A percentile compares a stretch with the other conserved stretches of the same genome.
Evolutionary conservation across 2,113 vertebrate genomes (phyloP).

Genomic region (Desmodus rotundus): DNA sequence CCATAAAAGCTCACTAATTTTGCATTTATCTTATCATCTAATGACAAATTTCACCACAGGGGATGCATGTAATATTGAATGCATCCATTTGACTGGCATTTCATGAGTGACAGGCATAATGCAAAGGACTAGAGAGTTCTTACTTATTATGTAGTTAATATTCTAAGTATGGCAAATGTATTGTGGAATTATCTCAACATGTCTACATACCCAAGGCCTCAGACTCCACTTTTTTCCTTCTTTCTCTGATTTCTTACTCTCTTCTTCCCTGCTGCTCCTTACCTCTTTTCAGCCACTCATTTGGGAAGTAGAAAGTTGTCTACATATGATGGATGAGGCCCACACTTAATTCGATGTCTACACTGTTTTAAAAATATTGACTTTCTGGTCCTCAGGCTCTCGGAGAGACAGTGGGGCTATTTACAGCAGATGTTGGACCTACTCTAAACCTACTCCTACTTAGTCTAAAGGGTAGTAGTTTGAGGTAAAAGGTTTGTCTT

Average conservation of each 20-base stretch:
- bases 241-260: not conserved
- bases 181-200: not conserved
- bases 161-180: not conserved
- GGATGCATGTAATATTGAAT: not conserved
- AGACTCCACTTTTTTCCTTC: not conserved
- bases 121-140: not conserved
- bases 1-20: not conserved
- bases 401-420: constrained; percentile 43
- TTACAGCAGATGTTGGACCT: constrained; percentile 13
- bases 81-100: not conserved
- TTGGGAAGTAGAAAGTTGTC: constrained; percentile 31
- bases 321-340: constrained; percentile 36
- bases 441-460: not conserved
- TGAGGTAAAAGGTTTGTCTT: not conserved
- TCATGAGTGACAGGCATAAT: not conserved
- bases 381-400: constrained; percentile 38
- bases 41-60: not conserved
- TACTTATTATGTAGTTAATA: not conserved
- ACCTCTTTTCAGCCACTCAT: not conserved
- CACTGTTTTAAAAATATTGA: constrained; percentile 63
- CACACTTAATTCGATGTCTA: constrained; percentile 42
- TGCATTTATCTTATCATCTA: not conserved
- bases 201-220: not conserved
- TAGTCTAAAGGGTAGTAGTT: not conserved
- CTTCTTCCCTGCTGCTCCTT: not conserved